Conservation (phyloP, 2,797 vertebrate genomes). For the Coregonus ussuriensis region DNA sequence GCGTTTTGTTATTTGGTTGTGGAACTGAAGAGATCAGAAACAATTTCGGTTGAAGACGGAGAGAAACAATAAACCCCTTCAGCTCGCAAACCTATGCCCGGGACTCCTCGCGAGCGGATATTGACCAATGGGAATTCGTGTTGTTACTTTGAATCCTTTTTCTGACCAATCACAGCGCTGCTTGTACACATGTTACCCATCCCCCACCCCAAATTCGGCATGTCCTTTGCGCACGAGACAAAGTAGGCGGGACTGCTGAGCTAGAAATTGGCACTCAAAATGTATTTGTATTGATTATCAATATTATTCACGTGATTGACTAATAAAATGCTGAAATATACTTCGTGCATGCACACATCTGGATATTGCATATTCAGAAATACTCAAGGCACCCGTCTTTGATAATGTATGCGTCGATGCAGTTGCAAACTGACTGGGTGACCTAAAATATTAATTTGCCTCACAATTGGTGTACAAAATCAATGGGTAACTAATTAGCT, state of each 20-base stretch:
- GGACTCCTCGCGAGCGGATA: conserved; percentile 62
- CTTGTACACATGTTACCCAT: conserved; percentile 66
- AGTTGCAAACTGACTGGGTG: no score
- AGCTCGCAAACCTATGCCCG: conserved; percentile 57
- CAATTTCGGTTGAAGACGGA: conserved; percentile 72
- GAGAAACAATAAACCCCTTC: conserved; percentile 83
- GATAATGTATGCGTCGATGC: no score
- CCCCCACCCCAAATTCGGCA: conserved; percentile 68
- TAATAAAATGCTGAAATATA: no score
- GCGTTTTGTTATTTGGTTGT: conserved; percentile 61
- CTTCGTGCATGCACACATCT: no score
- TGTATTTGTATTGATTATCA: neutral
- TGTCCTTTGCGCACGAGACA: conserved; percentile 74
- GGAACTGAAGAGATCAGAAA: conserved; percentile 61
- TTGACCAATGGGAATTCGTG: conserved; percentile 60
- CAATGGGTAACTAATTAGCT: no score
- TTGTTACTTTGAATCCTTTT: conserved; percentile 72
- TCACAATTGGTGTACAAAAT: no score
- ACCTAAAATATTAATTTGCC: no score
- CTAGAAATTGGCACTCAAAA: neutral
- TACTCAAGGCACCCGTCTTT: no score
- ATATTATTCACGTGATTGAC: no score
- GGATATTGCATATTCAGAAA: no score
- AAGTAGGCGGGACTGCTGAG: conserved; percentile 66
- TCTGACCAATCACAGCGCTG: conserved; percentile 59